phyloP scores from a whole-genome alignment of 2,888 invertebrate species.

The Osedax fenrisi region DNA sequence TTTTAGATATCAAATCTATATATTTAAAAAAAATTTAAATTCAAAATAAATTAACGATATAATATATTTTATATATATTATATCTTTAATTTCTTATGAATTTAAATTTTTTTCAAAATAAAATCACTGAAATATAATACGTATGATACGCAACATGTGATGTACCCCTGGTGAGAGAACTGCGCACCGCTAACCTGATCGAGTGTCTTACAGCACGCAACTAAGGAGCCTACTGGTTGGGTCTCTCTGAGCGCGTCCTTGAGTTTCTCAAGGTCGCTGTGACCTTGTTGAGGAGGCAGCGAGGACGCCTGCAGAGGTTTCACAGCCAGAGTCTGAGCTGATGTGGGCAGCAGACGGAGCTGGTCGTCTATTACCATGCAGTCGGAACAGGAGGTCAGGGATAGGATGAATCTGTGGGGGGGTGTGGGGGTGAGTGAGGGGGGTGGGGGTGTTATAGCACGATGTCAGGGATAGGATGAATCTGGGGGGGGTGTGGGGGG shows the following conservation, averaged over 20 bases:
- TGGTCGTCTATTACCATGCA: constrained; percentile 80
- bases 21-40: too few relatives aligned
- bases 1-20: too few relatives aligned
- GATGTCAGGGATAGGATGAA: constrained; percentile 72
- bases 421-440: neutral
- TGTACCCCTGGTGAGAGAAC: too few relatives aligned
- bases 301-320: neutral
- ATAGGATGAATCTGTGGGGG: neutral
- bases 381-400: neutral
- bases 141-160: too few relatives aligned
- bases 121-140: too few relatives aligned
- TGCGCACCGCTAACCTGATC: too few relatives aligned
- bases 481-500: neutral
- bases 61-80: too few relatives aligned
- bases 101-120: too few relatives aligned
- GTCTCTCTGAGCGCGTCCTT: constrained; percentile 75
- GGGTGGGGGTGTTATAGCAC: constrained; percentile 57
- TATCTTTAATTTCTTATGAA: too few relatives aligned
- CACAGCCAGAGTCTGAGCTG: constrained; percentile 62
- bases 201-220: constrained; percentile 76
- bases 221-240: constrained; percentile 76
- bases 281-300: neutral
- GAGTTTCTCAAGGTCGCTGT: constrained; percentile 59
- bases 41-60: too few relatives aligned
- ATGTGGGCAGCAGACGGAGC: constrained; percentile 77